phyloP scores from a whole-genome alignment of 1,140 invertebrate species.

The Wasmannia auropunctata region DNA sequence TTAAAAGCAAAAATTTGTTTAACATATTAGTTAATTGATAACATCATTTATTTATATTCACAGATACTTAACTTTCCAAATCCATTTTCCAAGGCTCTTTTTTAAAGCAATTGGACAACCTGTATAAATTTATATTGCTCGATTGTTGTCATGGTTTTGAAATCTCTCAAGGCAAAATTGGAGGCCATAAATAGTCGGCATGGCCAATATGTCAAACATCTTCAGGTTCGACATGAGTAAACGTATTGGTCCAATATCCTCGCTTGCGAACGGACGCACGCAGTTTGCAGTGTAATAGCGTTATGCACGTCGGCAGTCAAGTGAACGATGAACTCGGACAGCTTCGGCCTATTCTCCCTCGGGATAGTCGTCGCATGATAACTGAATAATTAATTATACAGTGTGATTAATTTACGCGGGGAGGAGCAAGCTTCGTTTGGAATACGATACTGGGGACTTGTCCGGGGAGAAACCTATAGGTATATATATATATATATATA shows the following conservation, averaged over 20 bases:
- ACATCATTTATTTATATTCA: background rate
- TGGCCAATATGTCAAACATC: conserved; percentile 62
- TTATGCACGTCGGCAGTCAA: conserved; percentile 45
- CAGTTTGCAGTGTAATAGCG: conserved; percentile 28
- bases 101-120: background rate
- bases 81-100: background rate
- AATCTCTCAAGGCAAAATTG: conserved; percentile 33
- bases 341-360: conserved; percentile 65
- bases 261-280: conserved; percentile 3
- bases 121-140: background rate
- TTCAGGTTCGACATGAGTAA: background rate
- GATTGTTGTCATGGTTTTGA: background rate
- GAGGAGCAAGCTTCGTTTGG: conserved; percentile 61
- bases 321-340: conserved; percentile 71
- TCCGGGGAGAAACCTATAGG: conserved; percentile 23
- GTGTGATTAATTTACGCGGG: conserved; percentile 74
- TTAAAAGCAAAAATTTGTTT: background rate
- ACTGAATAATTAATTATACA: conserved; percentile 81
- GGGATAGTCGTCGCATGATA: conserved; percentile 76
- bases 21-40: background rate
- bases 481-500: background rate
- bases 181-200: conserved; percentile 53
- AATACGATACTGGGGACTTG: conserved; percentile 58
- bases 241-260: conserved; percentile 16
- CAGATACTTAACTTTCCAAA: background rate